phyloP scores from a whole-genome alignment of 2,113 vertebrate genomes.

The Plectropomus leopardus region DNA sequence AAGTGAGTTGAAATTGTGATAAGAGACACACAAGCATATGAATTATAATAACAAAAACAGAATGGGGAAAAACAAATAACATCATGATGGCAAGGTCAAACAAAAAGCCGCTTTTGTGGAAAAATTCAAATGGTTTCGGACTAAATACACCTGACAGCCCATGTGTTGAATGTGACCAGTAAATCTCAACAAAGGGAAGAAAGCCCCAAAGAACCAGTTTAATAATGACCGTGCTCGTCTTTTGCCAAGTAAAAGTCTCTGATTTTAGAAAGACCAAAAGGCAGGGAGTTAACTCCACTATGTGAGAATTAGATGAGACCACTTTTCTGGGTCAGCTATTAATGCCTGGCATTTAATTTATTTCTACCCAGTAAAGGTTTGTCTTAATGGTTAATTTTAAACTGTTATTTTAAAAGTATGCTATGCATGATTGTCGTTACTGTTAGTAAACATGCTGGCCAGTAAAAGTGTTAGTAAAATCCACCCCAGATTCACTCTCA shows the following conservation, averaged over 20 bases:
- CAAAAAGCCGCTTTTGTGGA: background rate
- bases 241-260: background rate
- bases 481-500: no score
- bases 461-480: no score
- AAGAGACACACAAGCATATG: background rate
- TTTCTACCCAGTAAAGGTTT: background rate
- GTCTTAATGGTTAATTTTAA: background rate
- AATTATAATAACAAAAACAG: background rate
- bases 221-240: background rate
- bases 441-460: no score
- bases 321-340: constrained; percentile 5
- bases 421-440: no score
- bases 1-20: constrained; percentile 86
- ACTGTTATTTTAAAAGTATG: background rate
- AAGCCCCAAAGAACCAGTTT: background rate
- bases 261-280: background rate
- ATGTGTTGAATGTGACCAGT: background rate
- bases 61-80: background rate
- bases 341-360: background rate
- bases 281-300: background rate
- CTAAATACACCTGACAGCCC: background rate
- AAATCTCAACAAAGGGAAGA: background rate
- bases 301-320: background rate
- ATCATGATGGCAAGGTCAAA: background rate
- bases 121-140: background rate